Evolutionary conservation across 35 echinoderm and acorn worm species (phyloP).

Genomic region (Anneissia japonica): DNA sequence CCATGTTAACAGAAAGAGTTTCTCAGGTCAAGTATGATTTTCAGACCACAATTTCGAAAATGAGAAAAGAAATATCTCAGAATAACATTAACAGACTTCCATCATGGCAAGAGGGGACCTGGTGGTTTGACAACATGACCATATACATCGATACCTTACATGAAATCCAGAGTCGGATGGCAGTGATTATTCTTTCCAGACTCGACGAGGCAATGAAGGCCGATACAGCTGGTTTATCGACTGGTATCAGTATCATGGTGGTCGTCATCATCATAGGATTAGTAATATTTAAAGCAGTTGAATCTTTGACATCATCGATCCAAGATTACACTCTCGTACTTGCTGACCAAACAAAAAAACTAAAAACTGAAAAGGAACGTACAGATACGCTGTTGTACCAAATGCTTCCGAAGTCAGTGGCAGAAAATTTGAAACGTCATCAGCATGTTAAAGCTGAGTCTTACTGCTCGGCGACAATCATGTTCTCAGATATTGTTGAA

Average conservation of each 20-base stretch:
- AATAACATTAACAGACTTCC: constrained; percentile 48
- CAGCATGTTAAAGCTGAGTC: constrained; percentile 57
- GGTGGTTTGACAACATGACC: constrained; percentile 90
- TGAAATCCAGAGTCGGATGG: constrained; percentile 66
- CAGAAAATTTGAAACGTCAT: constrained; percentile 58
- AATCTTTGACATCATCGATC: constrained; percentile 54
- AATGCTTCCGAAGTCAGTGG: constrained; percentile 71
- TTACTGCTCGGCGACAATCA: constrained; percentile 62
- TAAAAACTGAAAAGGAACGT: constrained; percentile 58
- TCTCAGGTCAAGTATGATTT: constrained; percentile 31
- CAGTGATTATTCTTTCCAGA: constrained; percentile 52
- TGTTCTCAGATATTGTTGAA: constrained; percentile 90
- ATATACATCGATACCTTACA: constrained; percentile 74
- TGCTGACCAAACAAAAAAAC: constrained; percentile 42
- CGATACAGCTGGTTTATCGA: constrained; percentile 52
- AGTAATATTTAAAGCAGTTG: constrained; percentile 63
- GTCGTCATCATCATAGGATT: constrained; percentile 54
- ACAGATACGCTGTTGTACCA: constrained; percentile 81
- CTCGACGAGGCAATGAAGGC: constrained; percentile 45
- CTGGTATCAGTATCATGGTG: constrained; percentile 67
- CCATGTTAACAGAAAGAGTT: constrained; percentile 52
- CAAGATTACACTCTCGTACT: constrained; percentile 59
- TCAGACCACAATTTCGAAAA: constrained; percentile 34
- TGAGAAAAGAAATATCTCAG: constrained; percentile 45
- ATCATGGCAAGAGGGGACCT: constrained; percentile 66